Base-by-base conservation (phyloP, 2,113 vertebrate genomes). In the Gobio gobio region DNA sequence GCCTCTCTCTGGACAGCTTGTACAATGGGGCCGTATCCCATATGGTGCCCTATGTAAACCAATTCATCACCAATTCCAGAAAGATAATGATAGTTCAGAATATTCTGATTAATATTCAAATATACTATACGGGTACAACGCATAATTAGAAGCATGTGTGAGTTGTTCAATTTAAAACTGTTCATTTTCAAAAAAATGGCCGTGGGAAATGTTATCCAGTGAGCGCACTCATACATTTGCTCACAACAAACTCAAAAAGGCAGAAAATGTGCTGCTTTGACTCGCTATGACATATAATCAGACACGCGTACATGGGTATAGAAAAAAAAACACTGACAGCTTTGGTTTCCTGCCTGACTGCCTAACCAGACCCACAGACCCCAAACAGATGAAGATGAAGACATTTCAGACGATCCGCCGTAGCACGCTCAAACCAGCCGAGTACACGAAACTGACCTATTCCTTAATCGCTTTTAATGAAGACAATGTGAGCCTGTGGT, bases 391-490 rank as follows among this genome's bases (percentile, higher is more conserved):
- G 58, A 72, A 72, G 68, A 72, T 43, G 20, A 43, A 72, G 68
- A 43, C 68, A 43, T 72, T 90, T 90, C 83, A 87, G 63, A 43
- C 76, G 73, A 86, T 78, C 82, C 58, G 86, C 86, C 74, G 73
- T 82, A 70, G 18, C 2, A 63, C 47, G n/a, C 85, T 90, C 86
- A 76, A 86, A 90, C 81, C 89, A 93, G 86, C 82, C 88, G 89
- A 87, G 89, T 89, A 90, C 80, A 91, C 86, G 86, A 92, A 94
- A 92, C 87, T 92, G 91, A 93, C 92, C 91, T 93, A 92, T 92
- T 93, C 90, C 88, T 93, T 94, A 93, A 94, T 94, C 87, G 89
- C 87, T 86, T 91, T 91, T 93, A 94, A 94, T 94, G 90, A 94
- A 93, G 92, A 91, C 92, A 90, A 90, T 86, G 86, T 89, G 90